Percentiles rank a stretch among this genome's conserved stretches.
phyloP scores from a whole-genome alignment of 1,140 invertebrate genomes.

The Globodera ellingtonae region DNA sequence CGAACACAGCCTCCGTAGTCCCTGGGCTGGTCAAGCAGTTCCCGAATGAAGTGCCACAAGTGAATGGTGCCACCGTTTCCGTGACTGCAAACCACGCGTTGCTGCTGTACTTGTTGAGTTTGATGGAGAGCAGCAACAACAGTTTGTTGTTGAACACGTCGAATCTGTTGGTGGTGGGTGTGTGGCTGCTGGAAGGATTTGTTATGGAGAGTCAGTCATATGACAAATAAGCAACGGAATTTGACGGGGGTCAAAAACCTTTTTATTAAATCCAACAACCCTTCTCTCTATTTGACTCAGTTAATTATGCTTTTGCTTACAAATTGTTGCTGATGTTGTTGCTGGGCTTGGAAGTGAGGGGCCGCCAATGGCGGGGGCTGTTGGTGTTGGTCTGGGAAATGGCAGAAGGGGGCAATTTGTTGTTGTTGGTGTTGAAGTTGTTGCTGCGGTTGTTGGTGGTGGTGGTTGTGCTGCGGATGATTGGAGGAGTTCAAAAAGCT shows the following conservation, averaged over 20 bases:
- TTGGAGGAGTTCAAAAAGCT: background rate
- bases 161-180: constrained; percentile 26
- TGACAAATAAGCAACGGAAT: too few species aligned
- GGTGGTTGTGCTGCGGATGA: background rate
- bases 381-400: constrained; percentile 6
- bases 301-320: background rate
- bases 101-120: constrained; percentile 28
- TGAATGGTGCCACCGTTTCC: constrained; percentile 76
- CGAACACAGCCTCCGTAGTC: constrained; percentile 87
- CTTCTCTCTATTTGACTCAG: too few species aligned
- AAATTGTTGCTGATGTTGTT: background rate
- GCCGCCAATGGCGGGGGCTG: background rate
- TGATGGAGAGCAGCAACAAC: constrained; percentile 25
- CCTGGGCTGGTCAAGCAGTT: constrained; percentile 83
- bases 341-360: background rate
- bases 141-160: background rate
- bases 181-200: background rate
- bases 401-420: constrained; percentile 9
- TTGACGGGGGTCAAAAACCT: too few species aligned
- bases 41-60: constrained; percentile 98
- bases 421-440: constrained; percentile 17
- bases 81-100: constrained; percentile 15
- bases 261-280: too few species aligned
- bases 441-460: constrained; percentile 4
- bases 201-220: too few species aligned